Base-by-base conservation (phyloP, 1,140 invertebrate genomes). In the Cydia strobilella region DNA sequence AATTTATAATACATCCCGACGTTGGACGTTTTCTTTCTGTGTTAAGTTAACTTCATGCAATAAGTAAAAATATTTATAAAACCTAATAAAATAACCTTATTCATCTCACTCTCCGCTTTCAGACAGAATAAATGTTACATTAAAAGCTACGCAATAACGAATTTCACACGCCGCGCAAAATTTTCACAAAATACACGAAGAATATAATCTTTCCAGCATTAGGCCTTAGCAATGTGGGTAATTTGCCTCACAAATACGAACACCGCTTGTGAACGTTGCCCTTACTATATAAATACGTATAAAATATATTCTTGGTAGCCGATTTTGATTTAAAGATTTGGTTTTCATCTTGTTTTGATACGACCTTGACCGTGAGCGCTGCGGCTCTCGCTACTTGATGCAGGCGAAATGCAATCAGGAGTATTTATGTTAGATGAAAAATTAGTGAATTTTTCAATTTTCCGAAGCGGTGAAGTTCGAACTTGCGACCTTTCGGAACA, bases 231-330 rank as follows among this genome's bases (percentile, higher is more conserved):
- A 79, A 78, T 78, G 75, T 76, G 77, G 74, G 79, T 86, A 86
- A 87, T 87, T 84, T 86, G 81, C 80, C 75, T 84, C 79, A 76
- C 79, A 83, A 87, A 85, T 85, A 79, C 66, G 77, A 79, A 80
- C 54, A 72, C 74, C 76, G 4, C 31, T 69, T 35, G 65, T 15
- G 45, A n/a, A 65, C 51, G 39, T 35, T 76, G 48, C 74, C 74
- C 63, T 65, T 39, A 74, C 25, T 39, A 12, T 74, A 74, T 76
- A 74, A 74, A 78, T 75, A 65, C 79, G 79, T 78, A 73, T 78
- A 76, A 78, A 74, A 76, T 80, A 79, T 76, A 13, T 4, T 35
- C 25, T 51, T 54, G 15, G 23, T 20, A 23, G 25, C 20, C 12
- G 1, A 45, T 45, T 45, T n/a, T n/a, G 15, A 51, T n/a, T 51